A percentile compares a stretch with the other conserved stretches of the same genome.
Evolutionary conservation across 1,140 invertebrate genomes (phyloP).

Genomic region (Oedothorax gibbosus): DNA sequence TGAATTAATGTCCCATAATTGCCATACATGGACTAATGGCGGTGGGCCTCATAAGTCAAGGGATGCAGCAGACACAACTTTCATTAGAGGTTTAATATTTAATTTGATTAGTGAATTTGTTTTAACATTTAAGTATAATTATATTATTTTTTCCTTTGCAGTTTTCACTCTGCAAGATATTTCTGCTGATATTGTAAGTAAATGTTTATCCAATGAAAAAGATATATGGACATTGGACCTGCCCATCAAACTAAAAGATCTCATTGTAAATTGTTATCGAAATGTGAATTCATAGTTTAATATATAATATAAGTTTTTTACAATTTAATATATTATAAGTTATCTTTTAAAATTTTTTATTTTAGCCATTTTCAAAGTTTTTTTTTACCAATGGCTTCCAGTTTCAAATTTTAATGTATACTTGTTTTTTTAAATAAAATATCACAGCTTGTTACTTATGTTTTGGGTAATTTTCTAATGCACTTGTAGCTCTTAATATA

Average conservation of each 20-base stretch:
- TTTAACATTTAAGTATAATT: neutral
- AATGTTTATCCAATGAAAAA: neutral
- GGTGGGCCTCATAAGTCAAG: too few relatives aligned
- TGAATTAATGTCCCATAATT: too few relatives aligned
- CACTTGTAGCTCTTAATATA: too few relatives aligned
- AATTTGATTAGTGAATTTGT: too few relatives aligned
- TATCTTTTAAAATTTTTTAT: neutral
- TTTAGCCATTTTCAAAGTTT: neutral
- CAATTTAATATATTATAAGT: neutral
- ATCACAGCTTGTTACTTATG: too few relatives aligned
- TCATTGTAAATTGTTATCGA: neutral
- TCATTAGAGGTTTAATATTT: too few relatives aligned
- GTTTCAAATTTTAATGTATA: too few relatives aligned
- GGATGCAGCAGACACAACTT: too few relatives aligned
- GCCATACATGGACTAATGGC: too few relatives aligned
- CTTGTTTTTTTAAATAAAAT: too few relatives aligned
- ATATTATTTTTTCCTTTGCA: conserved; percentile 1
- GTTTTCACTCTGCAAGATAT: conserved; percentile 1
- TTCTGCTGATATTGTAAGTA: neutral
- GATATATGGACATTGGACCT: neutral
- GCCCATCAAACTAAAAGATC: neutral
- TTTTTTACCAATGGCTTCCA: too few relatives aligned
- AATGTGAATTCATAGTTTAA: conserved; percentile 1
- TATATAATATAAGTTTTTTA: neutral
- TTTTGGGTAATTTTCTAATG: too few relatives aligned